Conservation (phyloP, 2,797 vertebrate genomes). For the Sylvilagus floridanus region DNA sequence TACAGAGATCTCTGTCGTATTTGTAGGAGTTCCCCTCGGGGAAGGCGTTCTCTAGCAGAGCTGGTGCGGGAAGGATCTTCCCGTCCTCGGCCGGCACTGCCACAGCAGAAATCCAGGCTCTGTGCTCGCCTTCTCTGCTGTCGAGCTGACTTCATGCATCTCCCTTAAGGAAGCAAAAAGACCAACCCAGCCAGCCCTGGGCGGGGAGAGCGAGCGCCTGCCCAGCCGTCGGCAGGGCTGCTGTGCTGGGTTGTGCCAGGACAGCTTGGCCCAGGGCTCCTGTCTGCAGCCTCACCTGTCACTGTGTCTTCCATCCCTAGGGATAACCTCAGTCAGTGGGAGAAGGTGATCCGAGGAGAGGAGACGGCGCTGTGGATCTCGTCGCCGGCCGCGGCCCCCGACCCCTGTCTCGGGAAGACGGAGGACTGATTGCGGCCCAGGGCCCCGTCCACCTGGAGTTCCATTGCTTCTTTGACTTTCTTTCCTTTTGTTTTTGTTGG, state of each 20-base stretch:
- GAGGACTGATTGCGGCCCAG: conserved; percentile 90
- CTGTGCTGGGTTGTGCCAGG: too few relatives aligned
- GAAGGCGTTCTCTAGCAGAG: not conserved
- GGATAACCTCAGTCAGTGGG: conserved; percentile 97
- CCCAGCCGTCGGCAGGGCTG: too few relatives aligned
- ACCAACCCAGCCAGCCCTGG: not conserved
- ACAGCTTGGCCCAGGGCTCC: not conserved
- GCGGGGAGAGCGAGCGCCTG: not conserved
- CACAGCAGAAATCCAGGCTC: too few relatives aligned
- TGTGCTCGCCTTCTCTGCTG: not conserved
- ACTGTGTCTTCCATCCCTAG: conserved; percentile 85
- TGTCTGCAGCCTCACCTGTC: not conserved
- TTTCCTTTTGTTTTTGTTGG: conserved; percentile 70
- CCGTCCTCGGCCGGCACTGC: too few relatives aligned
- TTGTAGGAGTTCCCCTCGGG: not conserved
- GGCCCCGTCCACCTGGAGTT: conserved; percentile 10
- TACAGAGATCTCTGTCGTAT: not conserved
- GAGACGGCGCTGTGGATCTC: conserved; percentile 88
- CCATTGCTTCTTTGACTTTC: conserved; percentile 71
- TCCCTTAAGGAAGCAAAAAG: conserved; percentile 12
- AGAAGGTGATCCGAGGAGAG: conserved; percentile 95
- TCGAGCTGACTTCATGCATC: too few relatives aligned
- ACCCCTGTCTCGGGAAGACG: conserved; percentile 91
- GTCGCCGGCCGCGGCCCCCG: conserved; percentile 77
- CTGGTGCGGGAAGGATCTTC: rapidly evolving